Evolutionary conservation across 35 echinoderm and acorn worm genomes (phyloP).

Genomic region (Heliocidaris erythrogramma): DNA sequence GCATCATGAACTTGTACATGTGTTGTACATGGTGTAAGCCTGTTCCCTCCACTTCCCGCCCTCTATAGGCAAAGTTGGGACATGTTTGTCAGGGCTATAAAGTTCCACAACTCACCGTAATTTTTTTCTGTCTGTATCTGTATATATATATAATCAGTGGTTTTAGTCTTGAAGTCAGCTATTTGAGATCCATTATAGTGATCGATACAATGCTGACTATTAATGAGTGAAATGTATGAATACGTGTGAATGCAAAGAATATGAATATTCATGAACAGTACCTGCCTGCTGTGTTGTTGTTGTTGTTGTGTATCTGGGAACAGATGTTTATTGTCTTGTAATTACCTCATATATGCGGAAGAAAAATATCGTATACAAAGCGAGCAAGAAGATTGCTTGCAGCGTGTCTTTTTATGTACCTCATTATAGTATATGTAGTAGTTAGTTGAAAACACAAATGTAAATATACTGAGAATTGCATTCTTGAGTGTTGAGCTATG

Average conservation of each 20-base stretch:
- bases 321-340: neutral
- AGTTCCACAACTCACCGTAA: neutral
- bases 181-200: neutral
- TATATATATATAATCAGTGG: neutral
- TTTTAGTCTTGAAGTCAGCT: neutral
- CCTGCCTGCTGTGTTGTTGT: conserved; percentile 22
- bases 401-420: conserved; percentile 37
- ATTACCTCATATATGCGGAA: conserved; percentile 36
- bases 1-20: neutral
- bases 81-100: neutral
- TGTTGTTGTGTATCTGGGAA: conserved; percentile 19
- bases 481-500: neutral
- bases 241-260: conserved; percentile 27
- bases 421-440: conserved; percentile 15
- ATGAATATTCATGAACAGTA: conserved; percentile 45
- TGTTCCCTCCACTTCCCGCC: neutral
- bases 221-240: conserved; percentile 8
- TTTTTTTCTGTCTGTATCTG: neutral
- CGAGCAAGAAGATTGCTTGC: neutral
- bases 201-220: neutral
- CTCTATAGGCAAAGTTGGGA: neutral
- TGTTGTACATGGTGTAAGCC: neutral
- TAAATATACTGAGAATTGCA: conserved; percentile 21
- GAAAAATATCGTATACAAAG: neutral
- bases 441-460: neutral